These are phyloP conservation scores for Chrysemys picta DNA, from an alignment of 2,113 vertebrate species.

Conservation along the genomic window DNA sequence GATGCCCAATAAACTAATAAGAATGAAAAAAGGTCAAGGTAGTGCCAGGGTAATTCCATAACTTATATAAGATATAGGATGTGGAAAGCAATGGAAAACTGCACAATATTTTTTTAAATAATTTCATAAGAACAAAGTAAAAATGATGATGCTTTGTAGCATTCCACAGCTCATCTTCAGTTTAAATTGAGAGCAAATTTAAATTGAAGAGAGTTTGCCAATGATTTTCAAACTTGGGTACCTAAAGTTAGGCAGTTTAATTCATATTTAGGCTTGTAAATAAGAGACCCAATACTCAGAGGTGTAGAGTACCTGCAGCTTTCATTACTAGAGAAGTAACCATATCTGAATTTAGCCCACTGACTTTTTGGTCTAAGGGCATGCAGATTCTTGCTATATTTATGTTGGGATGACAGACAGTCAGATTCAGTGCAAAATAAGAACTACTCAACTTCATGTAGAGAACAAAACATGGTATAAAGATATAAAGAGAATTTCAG, in stretches of 20 bases:
- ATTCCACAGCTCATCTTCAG: background rate
- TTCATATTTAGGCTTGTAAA: background rate
- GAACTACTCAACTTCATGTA: background rate
- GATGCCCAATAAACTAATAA: slow-evolving; percentile 58
- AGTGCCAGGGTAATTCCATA: slow-evolving; percentile 8
- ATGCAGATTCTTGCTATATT: background rate
- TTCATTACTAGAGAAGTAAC: background rate
- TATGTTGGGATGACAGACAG: background rate
- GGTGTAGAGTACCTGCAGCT: background rate
- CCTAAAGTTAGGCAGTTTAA: background rate
- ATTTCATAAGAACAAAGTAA: background rate
- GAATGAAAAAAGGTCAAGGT: slow-evolving; percentile 75
- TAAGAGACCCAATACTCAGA: background rate
- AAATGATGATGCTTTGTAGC: slow-evolving; percentile 10
- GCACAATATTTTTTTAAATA: background rate
- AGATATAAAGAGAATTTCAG: slow-evolving; percentile 24
- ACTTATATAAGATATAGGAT: slow-evolving; percentile 37
- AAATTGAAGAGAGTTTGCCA: background rate
- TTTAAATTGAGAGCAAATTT: background rate
- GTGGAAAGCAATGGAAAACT: slow-evolving; percentile 14
- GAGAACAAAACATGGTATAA: slow-evolving; percentile 4
- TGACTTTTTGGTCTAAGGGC: background rate
- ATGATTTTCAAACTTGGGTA: background rate
- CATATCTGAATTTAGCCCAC: background rate
- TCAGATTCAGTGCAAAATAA: background rate